Percentiles rank a stretch among this genome's conserved stretches.
phyloP scores from a whole-genome alignment of 1,140 invertebrate genomes.

The Anthonomus grandis region DNA sequence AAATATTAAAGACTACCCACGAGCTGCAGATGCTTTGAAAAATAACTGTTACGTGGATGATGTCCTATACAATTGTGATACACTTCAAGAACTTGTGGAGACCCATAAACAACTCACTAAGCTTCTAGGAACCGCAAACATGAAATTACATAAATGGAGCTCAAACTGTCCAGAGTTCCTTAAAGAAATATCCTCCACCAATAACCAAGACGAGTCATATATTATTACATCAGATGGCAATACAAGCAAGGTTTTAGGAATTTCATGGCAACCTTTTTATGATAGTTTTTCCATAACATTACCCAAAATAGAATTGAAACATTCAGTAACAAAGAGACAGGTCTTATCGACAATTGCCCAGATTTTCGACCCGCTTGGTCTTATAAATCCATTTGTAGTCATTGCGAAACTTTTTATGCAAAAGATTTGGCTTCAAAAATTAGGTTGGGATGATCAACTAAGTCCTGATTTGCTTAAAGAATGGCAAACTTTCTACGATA shows the following conservation, averaged over 20 bases:
- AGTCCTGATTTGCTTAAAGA: neutral
- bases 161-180: neutral
- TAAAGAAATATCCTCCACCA: neutral
- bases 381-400: constrained; percentile 9
- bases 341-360: constrained; percentile 20
- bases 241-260: constrained; percentile 18
- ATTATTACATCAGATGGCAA: neutral
- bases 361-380: constrained; percentile 21
- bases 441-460: constrained; percentile 26
- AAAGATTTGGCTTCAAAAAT: constrained; percentile 14
- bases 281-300: constrained; percentile 9
- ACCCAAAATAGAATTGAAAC: neutral
- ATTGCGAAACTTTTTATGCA: constrained; percentile 22
- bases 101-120: neutral
- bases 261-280: constrained; percentile 12
- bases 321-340: constrained; percentile 10
- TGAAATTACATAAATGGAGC: constrained; percentile 21
- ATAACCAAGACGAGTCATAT: neutral
- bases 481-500: no score
- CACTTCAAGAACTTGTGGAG: neutral
- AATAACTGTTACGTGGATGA: constrained; percentile 24
- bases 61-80: constrained; percentile 21
- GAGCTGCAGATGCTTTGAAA: constrained; percentile 30
- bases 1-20: constrained; percentile 33
- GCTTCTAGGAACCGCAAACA: neutral